Base-by-base conservation (phyloP, 2,113 vertebrate genomes). In the Psophia crepitans region DNA sequence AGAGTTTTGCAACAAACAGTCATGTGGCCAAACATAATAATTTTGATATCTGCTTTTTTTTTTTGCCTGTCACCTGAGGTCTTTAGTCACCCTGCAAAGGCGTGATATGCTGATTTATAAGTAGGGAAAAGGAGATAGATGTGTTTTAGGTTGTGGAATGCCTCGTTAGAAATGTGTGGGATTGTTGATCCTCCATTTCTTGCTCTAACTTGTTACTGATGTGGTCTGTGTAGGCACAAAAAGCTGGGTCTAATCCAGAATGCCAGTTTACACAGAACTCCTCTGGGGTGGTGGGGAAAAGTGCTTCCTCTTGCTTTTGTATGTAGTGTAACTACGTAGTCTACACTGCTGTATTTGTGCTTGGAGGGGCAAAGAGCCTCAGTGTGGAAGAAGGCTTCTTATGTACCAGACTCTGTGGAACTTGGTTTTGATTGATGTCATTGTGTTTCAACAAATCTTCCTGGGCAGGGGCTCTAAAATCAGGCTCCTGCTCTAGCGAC, bases 381-480 rank as follows among this genome's bases (percentile, higher is more conserved):
- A 2, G 11, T 61, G 58, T 46, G 41, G n/a, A 63, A 28, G 32
- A 49, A 63, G 8, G 33, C 3, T 53, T 46, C 11, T 15, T 46
- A 1, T 0, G 0, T 11, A 21, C 35, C 11, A 10, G 30, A 11
- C 30, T 28, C 37, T 11, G 1, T 37, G 44, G 12, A 58, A 70
- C 39, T 51, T 70, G 27, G 21, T 15, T 84, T 49, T 13, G 26
- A 46, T 12, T 14, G 60, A 75, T n/a, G 27, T 64, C 3, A 11
- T 48, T 2, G 3, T 7, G 6, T 48, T 20, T 56, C 41, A 48
- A 48, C 7, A 32, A 22, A 12, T 39, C 44, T 41, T 53, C 21
- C 13, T 8, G 35, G 8, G 24, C 3, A 8, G 73, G 35, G 35
- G 5, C 46, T 66, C 27, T 61, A 23, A 44, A 73, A 57, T 1